Base-by-base conservation (phyloP, 2,888 invertebrate species). In the Odontomyia ornata region DNA sequence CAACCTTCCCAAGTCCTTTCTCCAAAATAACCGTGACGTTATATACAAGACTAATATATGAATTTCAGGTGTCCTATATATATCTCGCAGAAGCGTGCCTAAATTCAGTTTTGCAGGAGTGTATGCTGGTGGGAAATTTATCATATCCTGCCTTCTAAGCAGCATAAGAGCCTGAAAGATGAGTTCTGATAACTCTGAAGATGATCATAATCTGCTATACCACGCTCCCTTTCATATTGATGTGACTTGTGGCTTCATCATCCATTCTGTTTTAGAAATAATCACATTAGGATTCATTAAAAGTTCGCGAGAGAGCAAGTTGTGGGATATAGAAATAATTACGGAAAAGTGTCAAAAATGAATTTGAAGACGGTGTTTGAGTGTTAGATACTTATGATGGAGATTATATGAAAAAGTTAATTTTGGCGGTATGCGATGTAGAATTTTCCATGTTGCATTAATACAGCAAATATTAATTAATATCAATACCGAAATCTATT, bases 231-330 rank as follows among this genome's bases (percentile, higher is more conserved):
- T 52, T 52, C 13, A 52, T 3, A 18, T 52, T 15, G n/a, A 52
- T 5, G 57, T 9, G 57, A 23, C 25, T 60, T 21, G 25, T 23
- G 13, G n/a, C 23, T 60, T 60, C 11, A 60, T 60, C 11, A 23
- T 23, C 23, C 23, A 21, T 60, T 60, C 57, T 23, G 18, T 9
- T 18, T 60, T 25, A 5, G 25, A 23, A 60, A 60, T 60, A 60
- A 60, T 60, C 23, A 60, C 23, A 60, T 60, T 60, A 60, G 25
- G 57, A 23, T 60, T 60, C 57, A 60, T 60, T 60, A 60, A 21
- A 60, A 60, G 57, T 21, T 60, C 13, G 23, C 25, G 25, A 25
- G 5, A 9, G 5, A 60, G 18, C n/a, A 25, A 60, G 57, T 60
- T 60, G 57, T 2, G n/a, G 36, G 9, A 21, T 1, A 25, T 60